Base-by-base conservation (phyloP, 2,888 invertebrate genomes). In the Phania funesta region DNA sequence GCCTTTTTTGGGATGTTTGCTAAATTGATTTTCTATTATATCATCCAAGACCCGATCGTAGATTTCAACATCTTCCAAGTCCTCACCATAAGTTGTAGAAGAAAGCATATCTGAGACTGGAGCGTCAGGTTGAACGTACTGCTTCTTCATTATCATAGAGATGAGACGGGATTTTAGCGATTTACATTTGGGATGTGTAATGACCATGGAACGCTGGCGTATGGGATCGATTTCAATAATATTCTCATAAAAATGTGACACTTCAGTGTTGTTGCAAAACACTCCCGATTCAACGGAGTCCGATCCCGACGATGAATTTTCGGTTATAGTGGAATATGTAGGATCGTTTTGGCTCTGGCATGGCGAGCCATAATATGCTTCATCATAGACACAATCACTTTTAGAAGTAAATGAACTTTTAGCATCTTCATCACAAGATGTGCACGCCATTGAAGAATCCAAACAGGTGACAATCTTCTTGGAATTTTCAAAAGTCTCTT, bases 211-310 rank as follows among this genome's bases (percentile, higher is more conserved):
- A 0, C 86, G 85, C 0, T 85, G 83, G 3, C 86, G 86, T 56
- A 85, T 16, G 1, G 84, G 83, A 2, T 85, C 84, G 1, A 65
- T 24, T 26, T 71, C 67, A 29, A 44, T n/a, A n/a, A n/a, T 18
- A 16, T 62, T 3, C 13, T 80, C 71, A 44, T 76, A 76, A 1
- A 60, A 4, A 62, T 65, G 58, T 26, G 44, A 26, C 1, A 75
- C 54, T 3, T 85, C 73, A 1, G 41, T 35, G 3, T 16, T 35
- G 26, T 68, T 54, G 4, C 76, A 60, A 35, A 80, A 85, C 0
- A 85, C 81, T 7, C 85, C 85, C 16, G 85, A 85, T 73, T 85
- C 85, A 18, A 83, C 85, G 1, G 85, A 85, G 3, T 79, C 83
- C 0, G 82, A 83, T 20, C 13, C 18, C 11, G 26, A 16, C 0